A percentile compares a stretch with the other conserved stretches of the same genome.
These are phyloP conservation scores for Orchesellides sinensis DNA, from an alignment of 2,888 invertebrate genomes.

Conservation along the genomic window DNA sequence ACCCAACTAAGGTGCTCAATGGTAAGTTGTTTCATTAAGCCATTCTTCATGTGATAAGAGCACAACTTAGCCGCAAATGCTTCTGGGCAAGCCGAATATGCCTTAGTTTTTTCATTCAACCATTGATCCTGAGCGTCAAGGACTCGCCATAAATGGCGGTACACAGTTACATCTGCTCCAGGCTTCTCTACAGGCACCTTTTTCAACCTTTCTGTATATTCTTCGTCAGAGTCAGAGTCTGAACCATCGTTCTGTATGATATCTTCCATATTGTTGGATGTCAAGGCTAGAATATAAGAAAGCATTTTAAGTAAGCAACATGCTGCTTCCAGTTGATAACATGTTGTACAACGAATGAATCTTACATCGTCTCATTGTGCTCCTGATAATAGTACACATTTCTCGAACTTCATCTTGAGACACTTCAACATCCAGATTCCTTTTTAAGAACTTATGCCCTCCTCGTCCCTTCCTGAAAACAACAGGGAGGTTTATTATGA, in stretches of 20 bases:
- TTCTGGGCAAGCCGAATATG: background rate
- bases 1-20: slow-evolving; percentile 39
- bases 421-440: slow-evolving; percentile 22
- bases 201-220: background rate
- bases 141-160: background rate
- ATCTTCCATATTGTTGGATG: background rate
- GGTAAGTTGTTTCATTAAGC: slow-evolving; percentile 5
- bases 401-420: slow-evolving; percentile 43
- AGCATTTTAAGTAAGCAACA: background rate
- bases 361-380: slow-evolving; percentile 41
- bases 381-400: slow-evolving; percentile 36
- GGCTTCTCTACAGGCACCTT: background rate
- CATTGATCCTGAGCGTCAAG: background rate
- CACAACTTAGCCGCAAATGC: background rate
- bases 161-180: background rate
- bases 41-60: background rate
- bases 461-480: slow-evolving; percentile 37
- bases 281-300: background rate
- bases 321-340: background rate
- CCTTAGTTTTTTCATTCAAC: background rate
- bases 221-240: background rate
- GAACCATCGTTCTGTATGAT: background rate
- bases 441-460: slow-evolving; percentile 22
- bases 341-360: background rate
- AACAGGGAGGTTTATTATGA: too few relatives aligned